These are phyloP conservation scores for Drosophila infuscata DNA, from an alignment of 2,888 invertebrate species.

Conservation along the genomic window DNA sequence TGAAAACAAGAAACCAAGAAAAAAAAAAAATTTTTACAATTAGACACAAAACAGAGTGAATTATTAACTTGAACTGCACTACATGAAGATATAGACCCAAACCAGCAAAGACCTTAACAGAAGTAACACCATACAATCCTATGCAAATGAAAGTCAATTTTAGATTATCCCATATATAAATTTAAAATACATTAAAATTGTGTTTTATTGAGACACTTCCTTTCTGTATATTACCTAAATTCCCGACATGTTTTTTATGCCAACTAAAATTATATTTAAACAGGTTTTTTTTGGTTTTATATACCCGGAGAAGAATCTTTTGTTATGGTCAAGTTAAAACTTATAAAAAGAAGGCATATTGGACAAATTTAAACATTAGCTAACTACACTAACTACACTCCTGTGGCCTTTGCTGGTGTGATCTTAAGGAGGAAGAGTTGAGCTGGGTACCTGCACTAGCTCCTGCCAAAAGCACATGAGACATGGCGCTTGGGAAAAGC, in stretches of 20 bases:
- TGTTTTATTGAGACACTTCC: neutral
- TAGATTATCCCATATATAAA: neutral
- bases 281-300: neutral
- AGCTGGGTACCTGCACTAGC: slow-evolving; percentile 71
- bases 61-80: slow-evolving; percentile 30
- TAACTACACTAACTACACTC: neutral
- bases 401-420: slow-evolving; percentile 34
- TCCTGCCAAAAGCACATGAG: slow-evolving; percentile 73
- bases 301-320: neutral
- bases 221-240: neutral
- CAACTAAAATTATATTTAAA: neutral
- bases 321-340: neutral
- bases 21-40: slow-evolving; percentile 21
- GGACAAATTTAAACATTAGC: neutral
- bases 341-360: neutral
- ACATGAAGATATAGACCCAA: slow-evolving; percentile 18
- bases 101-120: slow-evolving; percentile 36
- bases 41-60: slow-evolving; percentile 16
- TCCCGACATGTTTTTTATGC: neutral
- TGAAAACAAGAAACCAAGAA: slow-evolving; percentile 8
- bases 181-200: neutral
- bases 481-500: slow-evolving; percentile 80
- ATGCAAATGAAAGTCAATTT: neutral
- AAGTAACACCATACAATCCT: neutral
- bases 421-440: neutral